Conservation (phyloP, 2,797 vertebrate genomes). For the Sebastes matsubarae region DNA sequence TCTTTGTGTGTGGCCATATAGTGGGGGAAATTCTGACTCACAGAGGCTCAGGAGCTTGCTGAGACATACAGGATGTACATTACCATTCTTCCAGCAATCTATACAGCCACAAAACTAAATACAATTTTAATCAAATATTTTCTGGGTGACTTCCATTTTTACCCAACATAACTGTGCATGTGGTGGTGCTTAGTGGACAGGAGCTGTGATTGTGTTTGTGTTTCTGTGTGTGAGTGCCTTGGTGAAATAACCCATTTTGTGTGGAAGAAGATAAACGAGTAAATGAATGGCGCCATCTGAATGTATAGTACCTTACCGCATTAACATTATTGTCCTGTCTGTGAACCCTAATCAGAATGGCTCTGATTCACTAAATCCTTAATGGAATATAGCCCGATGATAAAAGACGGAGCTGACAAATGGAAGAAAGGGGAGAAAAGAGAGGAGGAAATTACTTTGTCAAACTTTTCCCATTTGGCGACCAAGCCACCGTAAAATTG, state of each 20-base stretch:
- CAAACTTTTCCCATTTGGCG: slow-evolving; percentile 55
- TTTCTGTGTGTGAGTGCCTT: neutral
- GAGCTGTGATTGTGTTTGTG: neutral
- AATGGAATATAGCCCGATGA: slow-evolving; percentile 27
- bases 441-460: slow-evolving; percentile 28
- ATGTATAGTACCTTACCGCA: neutral
- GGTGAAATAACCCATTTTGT: neutral
- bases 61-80: slow-evolving; percentile 64
- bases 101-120: neutral
- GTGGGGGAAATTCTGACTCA: slow-evolving; percentile 38
- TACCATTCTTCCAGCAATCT: slow-evolving; percentile 51
- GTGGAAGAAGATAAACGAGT: neutral
- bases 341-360: slow-evolving; percentile 18
- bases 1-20: slow-evolving; percentile 41
- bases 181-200: neutral
- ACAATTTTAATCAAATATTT: slow-evolving; percentile 28
- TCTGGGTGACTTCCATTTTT: slow-evolving; percentile 1
- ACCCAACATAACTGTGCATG: neutral
- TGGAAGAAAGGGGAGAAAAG: neutral
- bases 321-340: slow-evolving; percentile 11
- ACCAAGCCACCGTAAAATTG: slow-evolving; percentile 39
- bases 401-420: slow-evolving; percentile 20
- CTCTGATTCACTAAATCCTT: slow-evolving; percentile 31
- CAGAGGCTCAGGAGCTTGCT: slow-evolving; percentile 8
- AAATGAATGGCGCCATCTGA: slow-evolving; percentile 5